phyloP scores from a whole-genome alignment of 2,888 invertebrate species.

The Gymnosoma rotundatum region DNA sequence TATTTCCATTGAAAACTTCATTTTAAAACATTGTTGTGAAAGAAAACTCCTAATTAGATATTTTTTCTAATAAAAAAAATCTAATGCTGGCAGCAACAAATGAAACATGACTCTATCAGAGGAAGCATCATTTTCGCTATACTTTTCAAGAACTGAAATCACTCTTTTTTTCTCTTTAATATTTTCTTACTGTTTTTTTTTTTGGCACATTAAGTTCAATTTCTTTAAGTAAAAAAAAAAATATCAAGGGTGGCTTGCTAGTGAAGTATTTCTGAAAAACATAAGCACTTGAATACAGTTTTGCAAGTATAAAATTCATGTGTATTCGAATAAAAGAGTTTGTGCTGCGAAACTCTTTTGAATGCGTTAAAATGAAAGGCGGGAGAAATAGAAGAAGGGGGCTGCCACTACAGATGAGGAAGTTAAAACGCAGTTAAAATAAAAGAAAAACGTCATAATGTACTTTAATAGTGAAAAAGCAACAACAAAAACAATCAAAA shows the following conservation, averaged over 20 bases:
- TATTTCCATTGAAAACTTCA: slow-evolving; percentile 46
- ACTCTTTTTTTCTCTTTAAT: neutral
- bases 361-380: neutral
- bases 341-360: slow-evolving; percentile 35
- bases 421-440: slow-evolving; percentile 55
- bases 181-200: neutral
- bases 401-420: slow-evolving; percentile 4
- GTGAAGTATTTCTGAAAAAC: neutral
- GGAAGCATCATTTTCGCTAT: slow-evolving; percentile 28
- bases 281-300: neutral
- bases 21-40: neutral
- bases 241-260: slow-evolving; percentile 42
- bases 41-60: slow-evolving; percentile 33
- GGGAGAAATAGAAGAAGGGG: neutral
- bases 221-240: slow-evolving; percentile 18
- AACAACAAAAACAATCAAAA: neutral
- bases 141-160: slow-evolving; percentile 15
- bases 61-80: slow-evolving; percentile 5
- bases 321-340: slow-evolving; percentile 15
- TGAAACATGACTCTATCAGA: slow-evolving; percentile 51
- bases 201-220: neutral
- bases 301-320: slow-evolving; percentile 13
- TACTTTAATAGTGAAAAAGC: neutral
- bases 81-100: slow-evolving; percentile 44
- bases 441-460: slow-evolving; percentile 53